These are phyloP conservation scores for Papilio aristodemus DNA, from an alignment of 1,140 invertebrate species.

Conservation along the genomic window DNA sequence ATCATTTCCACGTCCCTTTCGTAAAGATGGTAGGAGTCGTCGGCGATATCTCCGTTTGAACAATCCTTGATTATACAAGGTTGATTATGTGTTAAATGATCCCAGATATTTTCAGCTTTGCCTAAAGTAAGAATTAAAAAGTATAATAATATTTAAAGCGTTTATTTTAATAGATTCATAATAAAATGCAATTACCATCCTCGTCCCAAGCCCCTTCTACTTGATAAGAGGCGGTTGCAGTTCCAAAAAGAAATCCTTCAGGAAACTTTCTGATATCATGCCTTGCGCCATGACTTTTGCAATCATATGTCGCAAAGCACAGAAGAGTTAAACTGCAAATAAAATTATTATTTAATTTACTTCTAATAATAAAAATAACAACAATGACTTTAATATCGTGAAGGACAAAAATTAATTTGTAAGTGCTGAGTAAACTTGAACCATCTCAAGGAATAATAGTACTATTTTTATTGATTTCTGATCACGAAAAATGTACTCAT, in stretches of 20 bases:
- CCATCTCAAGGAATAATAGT: background rate
- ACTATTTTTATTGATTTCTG: too few relatives aligned
- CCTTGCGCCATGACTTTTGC: background rate
- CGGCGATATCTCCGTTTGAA: slow-evolving; percentile 72
- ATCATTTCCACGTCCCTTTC: slow-evolving; percentile 77
- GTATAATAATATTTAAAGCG: background rate
- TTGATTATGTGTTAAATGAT: slow-evolving; percentile 50
- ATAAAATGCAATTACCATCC: slow-evolving; percentile 64
- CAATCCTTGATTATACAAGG: slow-evolving; percentile 76
- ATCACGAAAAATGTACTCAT: too few relatives aligned
- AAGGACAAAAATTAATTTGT: too few relatives aligned
- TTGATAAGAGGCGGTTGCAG: slow-evolving; percentile 82
- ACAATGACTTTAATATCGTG: too few relatives aligned
- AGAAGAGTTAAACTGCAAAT: background rate
- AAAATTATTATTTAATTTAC: too few relatives aligned
- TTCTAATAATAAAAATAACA: too few relatives aligned
- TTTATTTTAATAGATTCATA: background rate
- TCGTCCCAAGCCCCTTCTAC: slow-evolving; percentile 85
- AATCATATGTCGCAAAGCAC: background rate
- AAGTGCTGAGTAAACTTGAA: background rate
- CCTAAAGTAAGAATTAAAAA: slow-evolving; percentile 26
- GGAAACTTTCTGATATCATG: slow-evolving; percentile 70
- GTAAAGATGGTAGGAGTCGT: slow-evolving; percentile 61
- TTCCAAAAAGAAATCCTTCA: slow-evolving; percentile 79
- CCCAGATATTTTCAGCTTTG: slow-evolving; percentile 40